These are phyloP conservation scores for Aphrocallistes beatrix DNA, from an alignment of 37 sponge, comb jelly and placozoan genomes.

Conservation along the genomic window DNA sequence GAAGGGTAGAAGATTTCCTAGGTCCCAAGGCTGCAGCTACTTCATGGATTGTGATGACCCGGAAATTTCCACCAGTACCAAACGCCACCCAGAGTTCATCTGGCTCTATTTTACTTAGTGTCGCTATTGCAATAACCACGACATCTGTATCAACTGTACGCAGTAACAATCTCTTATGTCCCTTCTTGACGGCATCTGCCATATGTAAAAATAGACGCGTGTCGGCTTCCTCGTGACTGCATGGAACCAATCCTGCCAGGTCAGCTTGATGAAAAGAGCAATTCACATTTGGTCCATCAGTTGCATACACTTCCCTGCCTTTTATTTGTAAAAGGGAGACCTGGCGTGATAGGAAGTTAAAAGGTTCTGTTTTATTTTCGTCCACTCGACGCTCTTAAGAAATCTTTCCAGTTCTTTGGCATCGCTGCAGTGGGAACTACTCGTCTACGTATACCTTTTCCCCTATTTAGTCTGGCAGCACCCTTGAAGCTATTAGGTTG, in stretches of 20 bases:
- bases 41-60: not conserved
- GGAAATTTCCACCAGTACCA: not conserved
- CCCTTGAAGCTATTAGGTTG: too few species aligned
- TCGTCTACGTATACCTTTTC: not conserved
- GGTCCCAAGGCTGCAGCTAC: not conserved
- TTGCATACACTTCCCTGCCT: not conserved
- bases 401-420: not conserved
- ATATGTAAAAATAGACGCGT: not conserved
- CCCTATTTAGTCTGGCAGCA: not conserved
- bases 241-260: not conserved
- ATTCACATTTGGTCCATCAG: not conserved
- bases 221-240: conserved; percentile 26
- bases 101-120: not conserved
- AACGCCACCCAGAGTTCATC: not conserved
- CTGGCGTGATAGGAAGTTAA: not conserved
- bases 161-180: not conserved
- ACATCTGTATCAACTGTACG: not conserved
- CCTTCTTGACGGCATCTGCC: not conserved
- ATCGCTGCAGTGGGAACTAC: not conserved
- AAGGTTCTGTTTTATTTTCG: not conserved
- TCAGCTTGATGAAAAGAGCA: not conserved
- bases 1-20: not conserved
- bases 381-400: not conserved
- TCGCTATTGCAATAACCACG: not conserved
- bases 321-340: too few species aligned